Evolutionary conservation across 1,140 invertebrate species (phyloP), one percentile per base, ranked within the genome.

Genomic region (Orius laevigatus): DNA sequence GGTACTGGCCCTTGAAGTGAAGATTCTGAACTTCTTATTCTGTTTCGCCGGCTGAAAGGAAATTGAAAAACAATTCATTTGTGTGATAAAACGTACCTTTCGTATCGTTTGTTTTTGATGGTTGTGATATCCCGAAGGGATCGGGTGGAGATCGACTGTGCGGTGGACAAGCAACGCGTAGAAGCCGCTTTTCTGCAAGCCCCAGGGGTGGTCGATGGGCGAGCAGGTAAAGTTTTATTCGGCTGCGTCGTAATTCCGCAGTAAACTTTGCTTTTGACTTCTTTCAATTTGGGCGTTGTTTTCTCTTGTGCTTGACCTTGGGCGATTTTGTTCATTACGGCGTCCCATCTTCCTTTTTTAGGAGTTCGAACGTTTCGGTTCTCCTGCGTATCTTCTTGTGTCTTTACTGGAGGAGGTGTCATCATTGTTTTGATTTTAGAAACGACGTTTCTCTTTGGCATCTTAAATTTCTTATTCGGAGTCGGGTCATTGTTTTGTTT

Each of bases 261-360:
- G 35, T 71, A 63, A 19, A 86, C 78, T 64, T 81, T 79, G 2
- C 82, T 82, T 60, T 86, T 86, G 18, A 88, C 76, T 60, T 88
- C 81, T 61, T 82, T 85, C 44, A 62, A 50, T 42, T 78, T 75
- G 0, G 64, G 71, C 55, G 78, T 80, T n/a, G 65, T 68, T 58
- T 76, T 75, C 15, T 56, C 55, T 55, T 81, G 76, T 15, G 65
- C 70, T 58, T 82, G 80, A 32, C 74, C 75, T 55, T 78, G 79
- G 16, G 78, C 75, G 44, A 82, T 81, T 64, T 85, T 85, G 63
- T 78, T 82, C 73, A 84, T 79, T 34, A 86, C 78, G 38, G 76
- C 81, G 58, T 86, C 81, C 73, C 82, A 82, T 76, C 78, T 5
- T 56, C 63, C 49, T 38, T 52, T 55, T 49, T 51, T 73, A 72